Conservation (phyloP, 1,140 invertebrate species). For the Argopecten irradians region DNA sequence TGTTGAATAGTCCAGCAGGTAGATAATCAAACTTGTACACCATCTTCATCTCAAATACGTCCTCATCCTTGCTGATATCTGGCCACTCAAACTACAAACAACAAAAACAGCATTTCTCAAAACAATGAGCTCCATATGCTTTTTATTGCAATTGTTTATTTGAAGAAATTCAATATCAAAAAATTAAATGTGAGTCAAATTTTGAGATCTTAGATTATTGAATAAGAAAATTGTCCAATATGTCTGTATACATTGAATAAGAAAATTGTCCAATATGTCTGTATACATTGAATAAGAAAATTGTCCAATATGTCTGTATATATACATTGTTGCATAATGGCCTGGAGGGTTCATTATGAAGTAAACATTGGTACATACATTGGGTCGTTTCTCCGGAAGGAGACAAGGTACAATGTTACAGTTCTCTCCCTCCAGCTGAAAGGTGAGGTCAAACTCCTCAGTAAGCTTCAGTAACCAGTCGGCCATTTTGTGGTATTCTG, state of each 20-base stretch:
- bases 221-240: slow-evolving; percentile 35
- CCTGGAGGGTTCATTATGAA: too few relatives aligned
- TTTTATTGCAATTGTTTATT: not conserved
- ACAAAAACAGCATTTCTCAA: not conserved
- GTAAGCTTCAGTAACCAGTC: slow-evolving; percentile 74
- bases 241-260: too few relatives aligned
- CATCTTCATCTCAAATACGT: slow-evolving; percentile 67
- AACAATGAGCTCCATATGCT: not conserved
- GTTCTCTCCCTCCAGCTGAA: slow-evolving; percentile 59
- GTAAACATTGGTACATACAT: slow-evolving; percentile 54
- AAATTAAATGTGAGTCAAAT: not conserved
- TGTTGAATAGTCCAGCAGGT: slow-evolving; percentile 75
- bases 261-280: too few relatives aligned
- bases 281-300: not conserved
- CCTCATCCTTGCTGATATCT: slow-evolving; percentile 59
- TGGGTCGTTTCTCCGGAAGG: slow-evolving; percentile 69
- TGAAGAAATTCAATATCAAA: not conserved
- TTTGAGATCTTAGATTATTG: not conserved
- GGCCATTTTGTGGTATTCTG: slow-evolving; percentile 68
- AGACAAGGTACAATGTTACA: slow-evolving; percentile 75
- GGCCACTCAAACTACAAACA: slow-evolving; percentile 68
- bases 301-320: not conserved
- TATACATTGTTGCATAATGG: not conserved
- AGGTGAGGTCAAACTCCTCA: slow-evolving; percentile 76
- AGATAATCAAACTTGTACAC: slow-evolving; percentile 73